Percentiles rank a stretch among this genome's conserved stretches.
Evolutionary conservation across 2,113 vertebrate species (phyloP).

Genomic region (Gasterosteus aculeatus): DNA sequence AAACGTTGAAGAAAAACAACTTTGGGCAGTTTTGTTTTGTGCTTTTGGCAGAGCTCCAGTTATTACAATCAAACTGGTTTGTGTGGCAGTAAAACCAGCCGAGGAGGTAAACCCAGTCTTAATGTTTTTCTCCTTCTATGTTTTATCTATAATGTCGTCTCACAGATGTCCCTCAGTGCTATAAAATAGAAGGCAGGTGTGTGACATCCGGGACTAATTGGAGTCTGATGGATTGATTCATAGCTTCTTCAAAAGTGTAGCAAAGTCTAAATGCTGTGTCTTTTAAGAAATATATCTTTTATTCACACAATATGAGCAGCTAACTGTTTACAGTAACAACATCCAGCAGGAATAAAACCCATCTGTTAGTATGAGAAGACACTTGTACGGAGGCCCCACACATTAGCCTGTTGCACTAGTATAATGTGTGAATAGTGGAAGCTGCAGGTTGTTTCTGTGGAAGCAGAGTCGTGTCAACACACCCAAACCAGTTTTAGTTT

Average conservation of each 20-base stretch:
- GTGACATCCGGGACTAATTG: not conserved
- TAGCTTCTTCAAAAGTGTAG: not conserved
- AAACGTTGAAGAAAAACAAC: not conserved
- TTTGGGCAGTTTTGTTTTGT: not conserved
- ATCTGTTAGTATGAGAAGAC: not conserved
- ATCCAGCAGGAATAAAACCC: not conserved
- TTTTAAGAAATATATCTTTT: not conserved
- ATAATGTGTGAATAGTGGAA: not conserved
- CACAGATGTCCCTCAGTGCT: not conserved
- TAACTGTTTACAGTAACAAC: not conserved
- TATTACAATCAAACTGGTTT: not conserved
- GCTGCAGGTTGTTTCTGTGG: slow-evolving; percentile 20
- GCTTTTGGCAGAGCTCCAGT: not conserved
- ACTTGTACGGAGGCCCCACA: not conserved
- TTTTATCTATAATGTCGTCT: not conserved
- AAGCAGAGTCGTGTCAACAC: slow-evolving; percentile 22
- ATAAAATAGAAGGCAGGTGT: not conserved
- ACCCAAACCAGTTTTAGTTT: not conserved
- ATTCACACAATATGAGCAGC: not conserved
- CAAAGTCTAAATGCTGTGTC: not conserved
- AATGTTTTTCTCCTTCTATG: not conserved
- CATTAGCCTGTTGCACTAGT: not conserved
- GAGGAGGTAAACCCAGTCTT: not conserved
- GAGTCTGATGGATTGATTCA: not conserved
- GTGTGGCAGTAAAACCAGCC: not conserved